A percentile compares a stretch with the other conserved stretches of the same genome.
Conservation (phyloP, 2,888 invertebrate species). For the Tenodera sinensis region DNA sequence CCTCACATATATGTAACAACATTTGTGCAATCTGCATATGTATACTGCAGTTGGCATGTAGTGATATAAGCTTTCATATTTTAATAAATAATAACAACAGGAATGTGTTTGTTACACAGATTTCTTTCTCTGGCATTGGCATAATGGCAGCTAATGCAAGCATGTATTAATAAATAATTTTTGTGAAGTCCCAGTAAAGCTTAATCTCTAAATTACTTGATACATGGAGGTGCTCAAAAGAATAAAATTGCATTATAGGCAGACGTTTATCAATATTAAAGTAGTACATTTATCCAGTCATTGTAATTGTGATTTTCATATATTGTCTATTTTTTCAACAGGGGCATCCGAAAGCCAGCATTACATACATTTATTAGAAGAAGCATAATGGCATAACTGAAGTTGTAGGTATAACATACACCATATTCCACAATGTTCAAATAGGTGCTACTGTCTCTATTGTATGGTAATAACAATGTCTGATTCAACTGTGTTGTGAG, state of each 20-base stretch:
- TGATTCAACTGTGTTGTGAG: constrained; percentile 1
- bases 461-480: constrained; percentile 1
- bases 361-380: constrained; percentile 81
- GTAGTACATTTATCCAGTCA: neutral
- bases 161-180: no score
- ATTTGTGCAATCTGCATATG: no score
- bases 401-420: constrained; percentile 26
- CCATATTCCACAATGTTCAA: neutral
- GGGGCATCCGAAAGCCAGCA: constrained; percentile 56
- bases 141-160: no score
- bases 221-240: constrained; percentile 30
- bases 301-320: neutral
- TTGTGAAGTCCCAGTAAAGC: neutral
- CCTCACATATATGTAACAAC: no score
- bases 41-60: no score
- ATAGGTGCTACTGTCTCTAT: neutral
- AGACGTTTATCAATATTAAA: neutral
- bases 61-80: no score
- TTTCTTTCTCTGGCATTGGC: no score
- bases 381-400: constrained; percentile 19
- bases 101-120: no score
- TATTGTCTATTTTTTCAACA: constrained; percentile 36
- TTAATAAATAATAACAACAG: no score
- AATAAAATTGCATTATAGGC: neutral
- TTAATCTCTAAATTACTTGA: neutral